phyloP scores from a whole-genome alignment of 2,888 invertebrate species.

The Caradrina kadenii region DNA sequence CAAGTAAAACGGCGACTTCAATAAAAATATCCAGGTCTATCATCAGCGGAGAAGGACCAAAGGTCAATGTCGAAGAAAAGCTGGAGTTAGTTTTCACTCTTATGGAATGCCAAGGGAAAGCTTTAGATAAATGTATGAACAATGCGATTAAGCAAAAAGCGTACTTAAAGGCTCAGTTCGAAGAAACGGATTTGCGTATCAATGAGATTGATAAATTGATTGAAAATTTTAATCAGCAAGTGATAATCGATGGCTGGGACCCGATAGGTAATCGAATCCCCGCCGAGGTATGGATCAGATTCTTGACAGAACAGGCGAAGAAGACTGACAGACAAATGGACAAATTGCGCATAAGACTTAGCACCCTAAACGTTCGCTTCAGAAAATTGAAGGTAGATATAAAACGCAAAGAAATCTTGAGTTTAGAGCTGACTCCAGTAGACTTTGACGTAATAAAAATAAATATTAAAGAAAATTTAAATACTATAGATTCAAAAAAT shows the following conservation, averaged over 20 bases:
- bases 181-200: constrained; percentile 88
- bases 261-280: constrained; percentile 91
- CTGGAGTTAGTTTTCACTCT: constrained; percentile 86
- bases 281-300: constrained; percentile 90
- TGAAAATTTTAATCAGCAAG: constrained; percentile 85
- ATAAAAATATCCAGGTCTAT: constrained; percentile 72
- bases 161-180: constrained; percentile 85
- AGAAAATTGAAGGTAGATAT: constrained; percentile 88
- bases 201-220: constrained; percentile 85
- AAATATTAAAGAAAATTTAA: constrained; percentile 87
- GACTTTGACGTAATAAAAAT: constrained; percentile 92
- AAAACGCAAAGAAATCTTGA: constrained; percentile 50
- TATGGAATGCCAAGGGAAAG: constrained; percentile 80
- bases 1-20: too few relatives aligned
- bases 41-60: constrained; percentile 75
- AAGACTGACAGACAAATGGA: constrained; percentile 88
- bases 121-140: constrained; percentile 72
- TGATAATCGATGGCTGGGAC: constrained; percentile 88
- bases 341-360: constrained; percentile 89
- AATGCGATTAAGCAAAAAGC: constrained; percentile 79
- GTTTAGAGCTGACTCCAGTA: constrained; percentile 73
- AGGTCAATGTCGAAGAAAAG: constrained; percentile 87
- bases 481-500: constrained; percentile 88
- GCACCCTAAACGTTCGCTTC: constrained; percentile 88
- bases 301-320: constrained; percentile 91